Evolutionary conservation across 2,797 vertebrate genomes (phyloP), one percentile per base, ranked within the genome.

Genomic region (Scolopax rusticola): DNA sequence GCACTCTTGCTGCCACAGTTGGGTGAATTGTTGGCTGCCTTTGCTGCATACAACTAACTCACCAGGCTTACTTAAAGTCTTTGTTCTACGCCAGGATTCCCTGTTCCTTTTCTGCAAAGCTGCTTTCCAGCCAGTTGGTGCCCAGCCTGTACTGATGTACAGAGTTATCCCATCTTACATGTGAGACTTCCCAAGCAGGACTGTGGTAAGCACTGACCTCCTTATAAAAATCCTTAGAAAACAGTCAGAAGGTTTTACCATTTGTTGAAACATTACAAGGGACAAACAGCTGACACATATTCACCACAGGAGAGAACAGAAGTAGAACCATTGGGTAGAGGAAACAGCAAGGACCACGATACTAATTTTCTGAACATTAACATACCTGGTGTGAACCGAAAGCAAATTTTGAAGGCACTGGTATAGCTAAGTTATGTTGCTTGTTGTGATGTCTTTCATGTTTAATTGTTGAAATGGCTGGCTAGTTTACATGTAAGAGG

Each of bases 1-100:
- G 3, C 0, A 1, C 8, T 54, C 15, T 19, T 33, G 15, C 15
- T 36, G 2, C 56, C 36, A 20, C 38, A 79, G 15, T 24, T 28
- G 30, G 25, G 17, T 63, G 41, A 43, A 30, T 5, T 50, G 20
- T 2, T 33, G 59, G n/a, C 40, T 10, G 4, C 41, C 30, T 51
- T 57, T 60, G 40, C 56, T 69, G 45, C 54, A 40, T 13, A 48
- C 9, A 53, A n/a, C n/a, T 90, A 53, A n/a, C n/a, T 90, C 3
- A 0, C 33, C 16, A 2, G 7, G 28, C 32, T 60, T 53, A 38
- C 16, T 6, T 40, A 12, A 67, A 50, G 23, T 15, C 81, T 25
- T 32, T 65, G 27, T 3, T 36, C 17, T 51, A 48, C 0, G 1
- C 7, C 33, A 79, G 32, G 32, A 28, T 59, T 79, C 5, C 16